Evolutionary conservation across 1,140 invertebrate genomes (phyloP), one percentile per base, ranked within the genome.

Genomic region (Cherax quadricarinatus): DNA sequence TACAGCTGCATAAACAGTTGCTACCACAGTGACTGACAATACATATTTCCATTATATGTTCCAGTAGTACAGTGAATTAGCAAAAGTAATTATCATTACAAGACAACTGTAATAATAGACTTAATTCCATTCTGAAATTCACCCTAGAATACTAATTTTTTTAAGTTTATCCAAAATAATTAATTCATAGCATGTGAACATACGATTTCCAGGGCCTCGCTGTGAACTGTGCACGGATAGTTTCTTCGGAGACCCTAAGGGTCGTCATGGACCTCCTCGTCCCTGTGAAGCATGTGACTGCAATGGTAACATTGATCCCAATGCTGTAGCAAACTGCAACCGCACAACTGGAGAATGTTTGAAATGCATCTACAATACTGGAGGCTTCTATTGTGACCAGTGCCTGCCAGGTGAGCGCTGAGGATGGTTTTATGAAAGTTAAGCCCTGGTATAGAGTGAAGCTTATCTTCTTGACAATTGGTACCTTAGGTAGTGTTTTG

Each of bases 361-460:
- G 0, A 99, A 99, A 94, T 99, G 99, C 95, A 99, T 99, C 89
- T 98, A 99, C 95, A 99, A 99, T 94, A 99, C 99, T 4, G 98
- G 97, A 51, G 99, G 99, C 4, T 95, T 94, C 73, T 94, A 94
- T 92, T 97, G 99, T 95, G 98, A 99, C 93, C 97, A 97, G 94
- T 99, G 99, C 62, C 41, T 89, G 51, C 53, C 88, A 89, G 88
- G 88, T 89, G 48, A 79, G 88, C n/a, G 60, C 49, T 18, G 18
- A 66, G 18, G 14, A 21, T 21, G 18, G 14, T 18, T 66, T 18
- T 66, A 66, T 66, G 16, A 16, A n/a, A 21, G 5, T 9, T 10
- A 53, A 83, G 16, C 49, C 30, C 30, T 41, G 30, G 30, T 41
- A n/a, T 18, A 83, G 30, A 1, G 24, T 21, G 24, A 24, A 82